Percentiles rank a stretch among this genome's conserved stretches.
Conservation (phyloP, 2,888 invertebrate species). For the Acanthacorydalis orientalis region DNA sequence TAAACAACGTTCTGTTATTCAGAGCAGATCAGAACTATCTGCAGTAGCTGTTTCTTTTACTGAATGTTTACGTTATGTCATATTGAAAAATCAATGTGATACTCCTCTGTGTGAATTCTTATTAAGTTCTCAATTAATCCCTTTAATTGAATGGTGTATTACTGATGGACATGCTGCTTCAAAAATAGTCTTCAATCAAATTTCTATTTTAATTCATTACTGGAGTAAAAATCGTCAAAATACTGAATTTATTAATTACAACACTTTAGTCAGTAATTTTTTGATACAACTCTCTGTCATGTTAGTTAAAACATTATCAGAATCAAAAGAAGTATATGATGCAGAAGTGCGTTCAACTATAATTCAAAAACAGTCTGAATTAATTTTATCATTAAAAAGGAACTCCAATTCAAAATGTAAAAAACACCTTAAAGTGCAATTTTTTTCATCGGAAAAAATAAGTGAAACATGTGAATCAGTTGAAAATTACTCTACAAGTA, state of each 20-base stretch:
- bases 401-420: slow-evolving; percentile 24
- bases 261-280: slow-evolving; percentile 22
- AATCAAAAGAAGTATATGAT: slow-evolving; percentile 13
- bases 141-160: slow-evolving; percentile 30
- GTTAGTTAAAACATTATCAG: slow-evolving; percentile 18
- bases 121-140: slow-evolving; percentile 26
- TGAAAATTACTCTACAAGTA: slow-evolving; percentile 9
- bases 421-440: slow-evolving; percentile 36
- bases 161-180: slow-evolving; percentile 22
- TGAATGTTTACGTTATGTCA: slow-evolving; percentile 55
- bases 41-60: slow-evolving; percentile 49
- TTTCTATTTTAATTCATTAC: slow-evolving; percentile 33
- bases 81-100: slow-evolving; percentile 32
- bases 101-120: slow-evolving; percentile 24
- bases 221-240: slow-evolving; percentile 32
- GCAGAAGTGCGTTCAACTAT: slow-evolving; percentile 12
- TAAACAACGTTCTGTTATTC: slow-evolving; percentile 35
- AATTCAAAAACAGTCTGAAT: slow-evolving; percentile 26
- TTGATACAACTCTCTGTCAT: slow-evolving; percentile 23
- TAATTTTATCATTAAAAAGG: slow-evolving; percentile 27
- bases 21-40: slow-evolving; percentile 48
- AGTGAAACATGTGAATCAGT: slow-evolving; percentile 10
- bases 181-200: slow-evolving; percentile 31
- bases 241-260: slow-evolving; percentile 19
- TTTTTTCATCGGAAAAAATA: slow-evolving; percentile 19